phyloP scores from a whole-genome alignment of 1,140 invertebrate genomes.

The Gerris buenoi region DNA sequence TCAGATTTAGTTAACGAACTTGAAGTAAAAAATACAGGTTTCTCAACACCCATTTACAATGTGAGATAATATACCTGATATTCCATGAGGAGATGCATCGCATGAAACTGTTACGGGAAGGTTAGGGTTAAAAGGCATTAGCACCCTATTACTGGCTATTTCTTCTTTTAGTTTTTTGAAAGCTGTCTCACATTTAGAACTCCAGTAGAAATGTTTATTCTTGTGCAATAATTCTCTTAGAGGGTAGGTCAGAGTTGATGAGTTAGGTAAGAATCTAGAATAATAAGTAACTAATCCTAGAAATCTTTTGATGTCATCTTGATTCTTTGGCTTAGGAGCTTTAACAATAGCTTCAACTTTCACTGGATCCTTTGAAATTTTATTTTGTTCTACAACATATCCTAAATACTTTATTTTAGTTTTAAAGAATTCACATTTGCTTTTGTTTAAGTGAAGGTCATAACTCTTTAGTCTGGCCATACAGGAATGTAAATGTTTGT shows the following conservation, averaged over 20 bases:
- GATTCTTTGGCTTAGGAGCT: neutral
- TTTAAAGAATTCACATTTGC: neutral
- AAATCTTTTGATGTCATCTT: neutral
- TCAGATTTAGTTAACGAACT: too few species aligned
- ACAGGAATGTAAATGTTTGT: neutral
- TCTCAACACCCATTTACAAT: too few species aligned
- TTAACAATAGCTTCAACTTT: too few species aligned
- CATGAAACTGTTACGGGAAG: neutral
- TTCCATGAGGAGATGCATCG: neutral
- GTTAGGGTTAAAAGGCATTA: neutral
- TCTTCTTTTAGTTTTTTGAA: neutral
- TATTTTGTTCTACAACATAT: too few species aligned
- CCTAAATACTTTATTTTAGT: neutral
- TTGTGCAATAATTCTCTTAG: neutral
- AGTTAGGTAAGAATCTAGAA: neutral
- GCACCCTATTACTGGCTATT: neutral
- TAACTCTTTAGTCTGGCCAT: neutral
- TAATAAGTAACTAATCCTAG: neutral
- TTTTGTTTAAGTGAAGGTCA: neutral
- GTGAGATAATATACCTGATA: too few species aligned
- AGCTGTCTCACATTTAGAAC: neutral
- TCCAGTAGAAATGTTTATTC: neutral
- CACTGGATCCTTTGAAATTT: too few species aligned
- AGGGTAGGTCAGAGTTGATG: neutral
- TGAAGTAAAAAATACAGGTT: too few species aligned